Evolutionary conservation across 2,888 invertebrate species (phyloP), one percentile per base, ranked within the genome.

Genomic region (Ariolimax columbianus): DNA sequence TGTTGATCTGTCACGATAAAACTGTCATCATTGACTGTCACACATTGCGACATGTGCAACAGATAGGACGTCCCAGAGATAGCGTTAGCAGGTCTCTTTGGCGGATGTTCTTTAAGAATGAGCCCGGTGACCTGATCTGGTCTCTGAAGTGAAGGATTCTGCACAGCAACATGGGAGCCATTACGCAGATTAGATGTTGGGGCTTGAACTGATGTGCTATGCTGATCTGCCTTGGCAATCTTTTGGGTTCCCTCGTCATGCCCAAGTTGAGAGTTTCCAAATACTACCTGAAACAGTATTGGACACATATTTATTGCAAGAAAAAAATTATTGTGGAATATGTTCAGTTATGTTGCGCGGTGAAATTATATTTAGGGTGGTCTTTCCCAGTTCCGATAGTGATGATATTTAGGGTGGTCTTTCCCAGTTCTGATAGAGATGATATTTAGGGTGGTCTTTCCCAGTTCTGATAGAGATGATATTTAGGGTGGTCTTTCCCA

Each of bases 211-310:
- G 14, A 2, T 30, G n/a, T 43, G 14, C 30, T 26, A 26, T n/a
- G 33, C 26, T 77, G 40, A 26, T 77, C 26, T 36, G 51, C 38
- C 23, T 17, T 77, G 55, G 73, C 73, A n/a, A 1, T 11, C 26
- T 11, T 23, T 38, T 19, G 51, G 75, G 33, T 33, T 36, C 19
- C 0, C 1, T 68, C 19, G 0, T 68, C 80, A 40, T 43, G 30
- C 4, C 1, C 33, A 9, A 80, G 47, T 26, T 47, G 68, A 36
- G 80, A 11, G 26, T 72, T 33, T 51, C 81, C 81, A 72, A 81
- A 70, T 14, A 81, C 40, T 11, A 81, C 81, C 81, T 81, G 72
- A 66, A 81, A 72, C 73, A 63, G 59, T n/a, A 14, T 47, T 47
- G 6, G 14, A 9, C 47, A 47, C 47, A n/a, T n/a, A n/a, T n/a